Base-by-base conservation (phyloP, 2,888 invertebrate species). In the Agapostemon virescens region DNA sequence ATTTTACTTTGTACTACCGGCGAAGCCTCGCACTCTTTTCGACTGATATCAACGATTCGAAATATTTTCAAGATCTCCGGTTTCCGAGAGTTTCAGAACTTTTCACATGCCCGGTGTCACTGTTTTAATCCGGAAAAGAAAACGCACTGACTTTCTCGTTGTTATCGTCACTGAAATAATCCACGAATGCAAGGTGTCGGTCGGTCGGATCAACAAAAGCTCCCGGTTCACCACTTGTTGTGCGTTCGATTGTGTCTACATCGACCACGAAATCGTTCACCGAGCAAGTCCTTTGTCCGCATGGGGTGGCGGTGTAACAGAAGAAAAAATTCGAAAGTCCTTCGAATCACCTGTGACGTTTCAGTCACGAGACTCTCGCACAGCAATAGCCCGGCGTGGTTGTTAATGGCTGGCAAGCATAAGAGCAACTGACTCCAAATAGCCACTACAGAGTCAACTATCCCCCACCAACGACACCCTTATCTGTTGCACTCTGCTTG, bases 401-500 rank as follows among this genome's bases (percentile, higher is more conserved):
- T 89, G 91, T 90, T 90, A 83, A 87, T 89, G 82, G 87, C 86
- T 86, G 90, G 90, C 91, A 85, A 91, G 90, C 90, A 90, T 90
- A 91, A 90, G 91, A 92, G 91, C 92, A 91, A 92, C 92, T 91
- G 91, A 91, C 91, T 90, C 86, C 86, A 88, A 88, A 83, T 87
- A 84, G 88, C 88, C 89, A 90, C 87, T 89, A 86, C 86, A 88
- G 85, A 89, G 88, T 87, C 89, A 88, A 88, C 87, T 85, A 84
- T 89, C 91, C 88, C 91, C 90, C 90, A 89, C 91, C 88, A 87
- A 64, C 77, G 71, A 66, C 87, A 89, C 91, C 91, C 90, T 92
- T 91, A 91, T 92, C 90, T 90, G 85, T 88, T 88, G 88, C 89
- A 88, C 87, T 88, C 87, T 82, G 85, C 82, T 87, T 86, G 84